Evolutionary conservation across 2,797 vertebrate genomes (phyloP), one percentile per base, ranked within the genome.

Genomic region (Propithecus deckenii): DNA sequence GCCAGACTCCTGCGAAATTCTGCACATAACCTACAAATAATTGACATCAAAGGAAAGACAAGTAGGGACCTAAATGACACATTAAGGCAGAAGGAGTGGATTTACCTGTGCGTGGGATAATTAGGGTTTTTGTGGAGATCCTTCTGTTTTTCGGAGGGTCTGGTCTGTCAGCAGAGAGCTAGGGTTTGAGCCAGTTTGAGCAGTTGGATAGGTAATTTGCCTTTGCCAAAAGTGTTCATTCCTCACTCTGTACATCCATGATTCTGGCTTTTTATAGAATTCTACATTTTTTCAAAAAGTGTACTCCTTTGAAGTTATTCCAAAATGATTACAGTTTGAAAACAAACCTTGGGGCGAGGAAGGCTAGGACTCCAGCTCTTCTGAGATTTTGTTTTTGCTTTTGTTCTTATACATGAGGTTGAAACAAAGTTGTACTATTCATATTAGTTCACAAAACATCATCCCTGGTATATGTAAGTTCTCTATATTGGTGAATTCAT

Each of bases 21-120:
- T 94, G 61, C 55, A 52, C 25, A 22, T 80, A 79, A 75, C 35
- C 95, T 97, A 86, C 87, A 98, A 98, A 98, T 97, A 95, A 79
- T 96, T 96, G 87, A 80, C 35, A 94, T 83, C 63, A 72, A 84
- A 88, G 76, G 91, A 90, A 93, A 96, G 87, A 72, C 15, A 81
- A 87, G 48, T 67, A 61, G 61, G 43, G 7, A 81, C 20, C 57
- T 67, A 79, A 67, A 69, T 61, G 83, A 67, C 23, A 41, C 28
- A 78, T 17, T 43, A 83, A 75, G n/a, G 25, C 30, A 87, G 28
- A 87, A 95, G 28, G 8, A 92, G 59, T 4, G 25, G 5, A 35
- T 50, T 3, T 67, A 22, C 63, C 38, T 50, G 14, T 43, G 18
- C 18, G 75, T 46, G 48, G 20, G 4, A 14, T 30, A 95, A 50